A percentile compares a stretch with the other conserved stretches of the same genome.
Evolutionary conservation across 2,797 vertebrate species (phyloP).

Genomic region (Acanthiza pusilla): DNA sequence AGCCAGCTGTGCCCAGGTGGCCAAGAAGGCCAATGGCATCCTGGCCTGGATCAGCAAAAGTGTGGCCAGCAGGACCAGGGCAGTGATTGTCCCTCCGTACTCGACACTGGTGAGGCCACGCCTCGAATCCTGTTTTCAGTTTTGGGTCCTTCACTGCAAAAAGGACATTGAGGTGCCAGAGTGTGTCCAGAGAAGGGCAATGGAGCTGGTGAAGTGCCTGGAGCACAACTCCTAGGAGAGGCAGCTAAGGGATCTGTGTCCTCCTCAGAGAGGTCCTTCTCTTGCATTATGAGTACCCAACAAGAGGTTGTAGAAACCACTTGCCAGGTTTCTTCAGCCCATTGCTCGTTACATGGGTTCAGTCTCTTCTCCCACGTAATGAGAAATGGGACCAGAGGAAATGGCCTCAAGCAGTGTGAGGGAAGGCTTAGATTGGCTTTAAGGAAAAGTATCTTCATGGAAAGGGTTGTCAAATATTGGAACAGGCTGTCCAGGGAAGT

Average conservation of each 20-base stretch:
- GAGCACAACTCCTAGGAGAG: background rate
- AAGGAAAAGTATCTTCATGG: background rate
- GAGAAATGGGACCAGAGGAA: background rate
- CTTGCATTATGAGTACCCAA: rapidly evolving
- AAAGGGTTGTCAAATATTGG: background rate
- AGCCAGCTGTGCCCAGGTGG: background rate
- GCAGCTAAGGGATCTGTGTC: too few relatives aligned
- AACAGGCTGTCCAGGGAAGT: background rate
- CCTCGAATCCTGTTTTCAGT: background rate
- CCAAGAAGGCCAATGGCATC: background rate
- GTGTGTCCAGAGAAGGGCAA: rapidly evolving
- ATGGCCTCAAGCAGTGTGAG: background rate
- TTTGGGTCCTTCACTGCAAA: background rate
- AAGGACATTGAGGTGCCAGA: background rate
- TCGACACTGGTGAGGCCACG: rapidly evolving
- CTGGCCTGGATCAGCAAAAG: background rate
- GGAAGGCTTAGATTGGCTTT: background rate
- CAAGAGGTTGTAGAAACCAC: background rate
- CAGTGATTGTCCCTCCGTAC: rapidly evolving
- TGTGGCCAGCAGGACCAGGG: background rate
- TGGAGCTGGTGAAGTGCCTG: background rate
- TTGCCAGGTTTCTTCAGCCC: too few relatives aligned
- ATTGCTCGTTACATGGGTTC: background rate
- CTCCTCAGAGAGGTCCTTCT: background rate
- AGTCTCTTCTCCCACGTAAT: background rate